These are phyloP conservation scores for Apamea sordens DNA, from an alignment of 2,888 invertebrate species.

Conservation along the genomic window DNA sequence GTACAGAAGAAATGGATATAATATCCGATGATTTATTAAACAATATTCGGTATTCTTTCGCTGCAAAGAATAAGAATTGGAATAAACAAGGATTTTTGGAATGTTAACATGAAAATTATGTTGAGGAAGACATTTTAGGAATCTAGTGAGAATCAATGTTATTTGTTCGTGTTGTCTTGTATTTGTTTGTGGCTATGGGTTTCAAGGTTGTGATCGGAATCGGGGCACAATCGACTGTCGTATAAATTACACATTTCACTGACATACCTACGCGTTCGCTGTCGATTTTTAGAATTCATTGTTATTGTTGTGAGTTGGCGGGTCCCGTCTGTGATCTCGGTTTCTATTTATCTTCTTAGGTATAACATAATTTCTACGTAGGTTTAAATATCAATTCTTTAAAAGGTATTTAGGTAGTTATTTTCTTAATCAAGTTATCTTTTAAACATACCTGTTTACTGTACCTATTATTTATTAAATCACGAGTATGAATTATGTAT, in stretches of 20 bases:
- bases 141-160: constrained; percentile 58
- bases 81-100: constrained; percentile 69
- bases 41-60: constrained; percentile 52
- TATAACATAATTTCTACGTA: neutral
- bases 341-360: neutral
- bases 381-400: neutral
- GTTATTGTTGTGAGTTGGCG: constrained; percentile 44
- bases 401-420: too few species aligned
- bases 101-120: constrained; percentile 68
- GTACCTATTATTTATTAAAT: neutral
- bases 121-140: constrained; percentile 64
- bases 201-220: constrained; percentile 64
- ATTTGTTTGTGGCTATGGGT: constrained; percentile 60
- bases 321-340: constrained; percentile 11
- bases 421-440: neutral
- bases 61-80: constrained; percentile 53
- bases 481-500: neutral
- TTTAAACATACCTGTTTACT: neutral
- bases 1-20: constrained; percentile 48
- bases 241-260: constrained; percentile 69
- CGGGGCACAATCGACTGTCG: constrained; percentile 59
- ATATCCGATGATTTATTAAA: constrained; percentile 63
- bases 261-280: constrained; percentile 65
- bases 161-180: constrained; percentile 61
- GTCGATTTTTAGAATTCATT: constrained; percentile 48